Evolutionary conservation across 2,113 vertebrate species (phyloP), one percentile per base, ranked within the genome.

Genomic region (Toxotes jaculatrix): DNA sequence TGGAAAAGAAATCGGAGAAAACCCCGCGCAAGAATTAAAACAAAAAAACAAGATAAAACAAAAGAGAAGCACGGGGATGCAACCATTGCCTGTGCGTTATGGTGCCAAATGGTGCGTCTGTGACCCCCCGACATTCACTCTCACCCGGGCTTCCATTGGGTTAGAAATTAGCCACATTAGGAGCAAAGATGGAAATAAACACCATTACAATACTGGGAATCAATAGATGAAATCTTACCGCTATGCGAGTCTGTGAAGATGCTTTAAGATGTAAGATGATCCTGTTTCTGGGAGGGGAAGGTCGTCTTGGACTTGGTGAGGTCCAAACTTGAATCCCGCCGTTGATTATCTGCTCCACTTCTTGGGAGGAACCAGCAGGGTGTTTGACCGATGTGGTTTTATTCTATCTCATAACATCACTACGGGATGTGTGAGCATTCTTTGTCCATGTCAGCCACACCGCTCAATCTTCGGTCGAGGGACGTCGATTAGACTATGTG

Each of bases 161-260:
- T 72, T 45, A 36, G 7, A 74, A 23, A 79, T 74, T 0, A 65
- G 27, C 60, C 23, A 32, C 56, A 64, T 51, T 7, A 5, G 1
- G 42, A 62, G n/a, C 23, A 77, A 27, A 80, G 3, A 38, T 45
- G 72, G 42, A 36, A 11, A 38, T 27, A 43, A 19, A 77, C 10
- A 32, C 10, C 32, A 31, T 27, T 2, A 63, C 9, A 32, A n/a
- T 42, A 27, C 10, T 2, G 1, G 4, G 12, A 63, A 49, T 61
- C 11, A 65, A 27, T 1, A 21, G 17, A 62, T 1, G 27, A 1
- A 12, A 66, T 55, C 95, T 95, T 95, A 96, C 95, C 95, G 95
- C 95, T 87, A 45, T 89, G 95, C 95, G 95, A 96, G 94, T 92
- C 95, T 94, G 95, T 96, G 95, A 93, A 93, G 89, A 94, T 91